These are phyloP conservation scores for Cydia fagiglandana DNA, from an alignment of 1,140 invertebrate species.

Conservation along the genomic window DNA sequence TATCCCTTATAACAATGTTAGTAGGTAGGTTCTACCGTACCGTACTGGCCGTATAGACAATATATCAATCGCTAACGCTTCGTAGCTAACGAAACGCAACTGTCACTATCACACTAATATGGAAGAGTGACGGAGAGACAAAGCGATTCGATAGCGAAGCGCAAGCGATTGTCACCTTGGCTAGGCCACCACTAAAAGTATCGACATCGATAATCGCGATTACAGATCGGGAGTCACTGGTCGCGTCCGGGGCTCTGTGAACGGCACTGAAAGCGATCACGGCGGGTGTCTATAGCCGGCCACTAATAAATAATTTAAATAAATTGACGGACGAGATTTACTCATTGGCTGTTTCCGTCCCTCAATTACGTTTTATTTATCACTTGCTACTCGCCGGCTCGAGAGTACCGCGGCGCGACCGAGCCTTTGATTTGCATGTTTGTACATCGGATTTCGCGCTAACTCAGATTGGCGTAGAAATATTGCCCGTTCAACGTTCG, in stretches of 20 bases:
- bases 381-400: constrained; percentile 70
- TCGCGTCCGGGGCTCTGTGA: constrained; percentile 68
- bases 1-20: too few relatives aligned
- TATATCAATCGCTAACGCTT: too few relatives aligned
- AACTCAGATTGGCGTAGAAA: constrained; percentile 15
- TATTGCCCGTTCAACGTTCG: constrained; percentile 18
- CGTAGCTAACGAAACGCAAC: too few relatives aligned
- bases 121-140: too few relatives aligned
- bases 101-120: too few relatives aligned
- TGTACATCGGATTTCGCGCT: constrained; percentile 16
- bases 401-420: constrained; percentile 48
- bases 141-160: too few relatives aligned
- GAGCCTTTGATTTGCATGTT: constrained; percentile 33
- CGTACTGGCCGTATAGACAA: too few relatives aligned
- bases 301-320: constrained; percentile 80
- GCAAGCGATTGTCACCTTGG: too few relatives aligned
- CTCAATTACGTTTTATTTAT: constrained; percentile 79
- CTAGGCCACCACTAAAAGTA: too few relatives aligned
- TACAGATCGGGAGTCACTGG: constrained; percentile 42
- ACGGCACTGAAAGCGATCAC: constrained; percentile 70
- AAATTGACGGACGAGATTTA: constrained; percentile 79
- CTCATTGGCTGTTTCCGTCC: constrained; percentile 78
- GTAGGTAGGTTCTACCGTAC: too few relatives aligned
- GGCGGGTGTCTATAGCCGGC: constrained; percentile 75
- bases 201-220: constrained; percentile 51